Percentiles rank a stretch among this genome's conserved stretches.
phyloP scores from a whole-genome alignment of 2,888 invertebrate species.

The Entomobrya multifasciata region DNA sequence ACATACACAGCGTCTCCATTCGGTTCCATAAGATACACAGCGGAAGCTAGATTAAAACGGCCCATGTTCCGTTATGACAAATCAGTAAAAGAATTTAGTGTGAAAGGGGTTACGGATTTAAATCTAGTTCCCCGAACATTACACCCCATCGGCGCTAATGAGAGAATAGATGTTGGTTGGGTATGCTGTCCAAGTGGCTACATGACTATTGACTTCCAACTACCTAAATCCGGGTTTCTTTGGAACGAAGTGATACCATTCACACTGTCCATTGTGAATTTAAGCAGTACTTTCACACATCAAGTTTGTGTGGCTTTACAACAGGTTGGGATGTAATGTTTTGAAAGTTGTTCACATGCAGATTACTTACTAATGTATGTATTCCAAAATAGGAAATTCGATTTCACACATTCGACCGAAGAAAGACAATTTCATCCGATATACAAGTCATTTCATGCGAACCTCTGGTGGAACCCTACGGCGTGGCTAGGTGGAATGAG shows the following conservation, averaged over 20 bases:
- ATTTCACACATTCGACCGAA: constrained; percentile 44
- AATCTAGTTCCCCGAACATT: constrained; percentile 13
- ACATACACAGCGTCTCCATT: constrained; percentile 25
- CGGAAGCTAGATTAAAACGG: constrained; percentile 40
- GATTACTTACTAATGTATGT: too few relatives aligned
- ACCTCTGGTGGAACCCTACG: neutral
- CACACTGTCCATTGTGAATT: constrained; percentile 22
- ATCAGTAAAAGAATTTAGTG: constrained; percentile 36
- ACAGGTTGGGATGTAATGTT: constrained; percentile 41
- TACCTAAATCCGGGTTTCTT: constrained; percentile 33
- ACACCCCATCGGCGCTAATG: neutral
- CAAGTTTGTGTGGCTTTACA: constrained; percentile 24
- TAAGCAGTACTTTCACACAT: neutral
- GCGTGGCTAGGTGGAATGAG: constrained; percentile 10
- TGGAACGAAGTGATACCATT: constrained; percentile 26
- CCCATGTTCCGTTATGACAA: constrained; percentile 52
- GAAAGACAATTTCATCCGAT: neutral
- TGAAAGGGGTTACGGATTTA: constrained; percentile 42
- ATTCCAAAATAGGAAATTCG: constrained; percentile 25
- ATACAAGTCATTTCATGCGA: neutral
- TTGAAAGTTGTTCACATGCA: too few relatives aligned
- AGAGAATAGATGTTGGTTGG: constrained; percentile 40
- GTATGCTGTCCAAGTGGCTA: constrained; percentile 39
- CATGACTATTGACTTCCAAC: constrained; percentile 8
- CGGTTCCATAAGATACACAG: constrained; percentile 45